A percentile compares a stretch with the other conserved stretches of the same genome.
Conservation (phyloP, 2,113 vertebrate genomes). For the Peromyscus polionotus region DNA sequence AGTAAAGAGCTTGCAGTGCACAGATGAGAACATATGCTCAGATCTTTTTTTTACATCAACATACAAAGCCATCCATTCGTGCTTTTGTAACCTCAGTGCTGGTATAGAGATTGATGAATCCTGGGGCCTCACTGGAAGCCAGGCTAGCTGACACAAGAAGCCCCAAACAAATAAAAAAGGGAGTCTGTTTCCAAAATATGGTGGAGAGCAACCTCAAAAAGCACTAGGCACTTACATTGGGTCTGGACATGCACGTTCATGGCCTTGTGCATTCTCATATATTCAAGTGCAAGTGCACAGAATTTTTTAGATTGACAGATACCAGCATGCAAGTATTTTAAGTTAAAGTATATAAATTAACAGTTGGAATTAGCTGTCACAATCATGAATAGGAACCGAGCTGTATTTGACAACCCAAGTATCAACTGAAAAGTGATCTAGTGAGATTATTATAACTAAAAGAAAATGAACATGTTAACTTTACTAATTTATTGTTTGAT, state of each 20-base stretch:
- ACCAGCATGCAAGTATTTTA: neutral
- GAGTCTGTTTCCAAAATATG: neutral
- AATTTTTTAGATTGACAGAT: neutral
- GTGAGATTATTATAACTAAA: conserved; percentile 81
- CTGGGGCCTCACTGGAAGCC: neutral
- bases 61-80: neutral
- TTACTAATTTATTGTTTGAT: conserved; percentile 73
- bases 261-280: neutral
- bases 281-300: neutral
- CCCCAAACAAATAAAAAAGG: neutral
- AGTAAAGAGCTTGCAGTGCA: neutral
- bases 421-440: conserved; percentile 75
- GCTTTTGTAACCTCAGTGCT: too few relatives aligned
- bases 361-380: neutral
- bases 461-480: conserved; percentile 64
- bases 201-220: too few relatives aligned
- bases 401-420: conserved; percentile 75
- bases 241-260: neutral
- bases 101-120: rapidly evolving
- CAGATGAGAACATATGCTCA: neutral
- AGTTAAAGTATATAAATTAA: neutral
- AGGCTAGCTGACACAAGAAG: neutral
- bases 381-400: conserved; percentile 61
- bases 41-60: neutral
- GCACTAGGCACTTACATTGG: neutral